Conservation (phyloP, 2,888 invertebrate species). For the Deroplatys truncata region DNA sequence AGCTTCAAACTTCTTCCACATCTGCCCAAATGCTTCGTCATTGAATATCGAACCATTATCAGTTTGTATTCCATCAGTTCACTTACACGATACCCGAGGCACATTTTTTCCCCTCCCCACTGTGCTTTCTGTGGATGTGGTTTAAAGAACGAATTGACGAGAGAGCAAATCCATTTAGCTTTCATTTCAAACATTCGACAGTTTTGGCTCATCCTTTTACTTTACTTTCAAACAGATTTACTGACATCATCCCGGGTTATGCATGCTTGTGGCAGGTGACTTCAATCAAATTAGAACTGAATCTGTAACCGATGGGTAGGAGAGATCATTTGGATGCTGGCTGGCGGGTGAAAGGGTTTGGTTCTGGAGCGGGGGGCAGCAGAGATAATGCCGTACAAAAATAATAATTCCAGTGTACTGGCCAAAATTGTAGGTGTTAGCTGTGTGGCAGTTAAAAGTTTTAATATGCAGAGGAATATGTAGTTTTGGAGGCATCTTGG, state of each 20-base stretch:
- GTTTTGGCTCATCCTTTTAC: neutral
- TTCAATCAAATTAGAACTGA: slow-evolving; percentile 8
- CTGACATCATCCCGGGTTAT: neutral
- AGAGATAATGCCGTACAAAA: neutral
- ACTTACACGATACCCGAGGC: neutral
- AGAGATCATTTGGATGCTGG: neutral
- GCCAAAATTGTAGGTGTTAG: neutral
- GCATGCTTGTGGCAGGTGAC: slow-evolving; percentile 13
- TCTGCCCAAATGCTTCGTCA: neutral
- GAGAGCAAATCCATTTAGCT: neutral
- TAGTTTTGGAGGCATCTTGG: neutral
- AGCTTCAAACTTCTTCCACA: neutral
- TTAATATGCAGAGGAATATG: neutral
- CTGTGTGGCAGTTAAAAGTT: neutral
- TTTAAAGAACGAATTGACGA: neutral
- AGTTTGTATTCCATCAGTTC: neutral
- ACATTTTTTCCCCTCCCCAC: neutral
- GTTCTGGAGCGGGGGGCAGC: neutral
- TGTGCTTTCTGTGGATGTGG: neutral
- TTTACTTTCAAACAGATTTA: neutral
- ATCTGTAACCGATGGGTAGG: neutral
- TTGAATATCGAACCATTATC: neutral
- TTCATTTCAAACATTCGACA: neutral
- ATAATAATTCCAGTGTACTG: neutral
- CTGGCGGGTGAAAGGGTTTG: neutral